Evolutionary conservation across 2,113 vertebrate species (phyloP).

Genomic region (Tiliqua scincoides): DNA sequence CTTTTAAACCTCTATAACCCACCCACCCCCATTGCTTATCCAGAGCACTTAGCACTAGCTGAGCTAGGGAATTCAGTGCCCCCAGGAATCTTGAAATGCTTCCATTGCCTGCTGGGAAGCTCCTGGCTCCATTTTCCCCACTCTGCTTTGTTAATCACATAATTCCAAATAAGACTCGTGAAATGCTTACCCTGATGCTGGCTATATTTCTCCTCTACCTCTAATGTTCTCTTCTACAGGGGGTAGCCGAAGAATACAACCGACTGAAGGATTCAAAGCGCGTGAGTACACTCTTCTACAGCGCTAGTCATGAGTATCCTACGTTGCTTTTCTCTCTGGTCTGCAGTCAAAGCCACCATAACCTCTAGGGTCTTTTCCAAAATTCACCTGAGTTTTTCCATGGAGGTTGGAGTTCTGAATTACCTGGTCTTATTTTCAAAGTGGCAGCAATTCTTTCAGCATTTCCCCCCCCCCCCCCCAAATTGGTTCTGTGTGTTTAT

Average conservation of each 20-base stretch:
- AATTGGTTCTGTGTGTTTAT: too few relatives aligned
- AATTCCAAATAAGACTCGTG: not conserved
- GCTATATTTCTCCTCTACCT: fast-evolving
- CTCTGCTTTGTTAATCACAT: not conserved
- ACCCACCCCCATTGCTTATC: not conserved
- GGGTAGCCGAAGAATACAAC: slow-evolving; percentile 84
- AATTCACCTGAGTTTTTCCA: too few relatives aligned
- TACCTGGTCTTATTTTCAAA: too few relatives aligned
- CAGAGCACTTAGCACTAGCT: too few relatives aligned
- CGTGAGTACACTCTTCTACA: slow-evolving; percentile 61
- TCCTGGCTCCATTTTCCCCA: not conserved
- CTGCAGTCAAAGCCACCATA: too few relatives aligned
- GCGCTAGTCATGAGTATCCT: too few relatives aligned
- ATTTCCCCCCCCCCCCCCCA: too few relatives aligned
- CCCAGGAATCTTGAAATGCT: not conserved
- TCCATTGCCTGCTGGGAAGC: not conserved
- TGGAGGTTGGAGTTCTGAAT: too few relatives aligned
- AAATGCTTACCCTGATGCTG: fast-evolving
- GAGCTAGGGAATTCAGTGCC: not conserved
- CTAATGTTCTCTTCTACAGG: slow-evolving; percentile 62
- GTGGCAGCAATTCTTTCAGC: too few relatives aligned
- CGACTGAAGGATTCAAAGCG: slow-evolving; percentile 82
- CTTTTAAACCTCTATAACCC: not conserved
- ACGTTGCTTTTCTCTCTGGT: too few relatives aligned
- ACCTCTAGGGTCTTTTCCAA: too few relatives aligned